Base-by-base conservation (phyloP, 2,888 invertebrate genomes). In the Ornithoptera alexandrae region DNA sequence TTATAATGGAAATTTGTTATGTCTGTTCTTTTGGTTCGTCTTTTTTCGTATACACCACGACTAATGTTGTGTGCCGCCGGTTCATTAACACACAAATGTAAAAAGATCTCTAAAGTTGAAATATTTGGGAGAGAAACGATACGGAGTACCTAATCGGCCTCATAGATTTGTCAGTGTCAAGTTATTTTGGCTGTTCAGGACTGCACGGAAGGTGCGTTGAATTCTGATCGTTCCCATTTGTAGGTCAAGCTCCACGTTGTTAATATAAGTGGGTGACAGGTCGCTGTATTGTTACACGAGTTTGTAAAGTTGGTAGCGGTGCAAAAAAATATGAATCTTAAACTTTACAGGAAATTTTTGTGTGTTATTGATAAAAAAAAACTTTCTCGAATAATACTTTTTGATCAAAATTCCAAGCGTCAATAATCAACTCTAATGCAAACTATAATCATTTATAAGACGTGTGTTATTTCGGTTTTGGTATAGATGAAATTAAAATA, bases 1-100 rank as follows among this genome's bases (percentile, higher is more conserved):
- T 92, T 92, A 88, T 91, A 82, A 92, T 92, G 90, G 85, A 85
- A 92, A 92, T 92, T 79, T 76, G 83, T 78, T 79, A 84, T 79
- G 85, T 80, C 79, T 83, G 84, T 78, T 78, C 82, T 81, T 79
- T 83, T 79, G 83, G 81, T 78, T 79, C 75, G 77, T 80, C 81
- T 83, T 91, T 92, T 22, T 91, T 92, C 75, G 74, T 74, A 68
- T 70, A 72, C 70, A 86, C 85, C 90, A 88, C 83, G 83, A 88
- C 90, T 81, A 90, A 90, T 89, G 84, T 78, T 78, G 77, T 81
- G 78, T 82, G 82, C 79, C 80, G 74, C 72, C 67, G 67, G 69
- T 73, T 75, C 73, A 68, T 65, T 67, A 61, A 67, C 46, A 58
- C 64, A 68, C 86, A 80, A 78, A 20, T 71, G 22, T 78, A 76